Percentiles rank a stretch among this genome's conserved stretches.
phyloP scores from a whole-genome alignment of 2,797 vertebrate genomes.

The Discoglossus pictus region DNA sequence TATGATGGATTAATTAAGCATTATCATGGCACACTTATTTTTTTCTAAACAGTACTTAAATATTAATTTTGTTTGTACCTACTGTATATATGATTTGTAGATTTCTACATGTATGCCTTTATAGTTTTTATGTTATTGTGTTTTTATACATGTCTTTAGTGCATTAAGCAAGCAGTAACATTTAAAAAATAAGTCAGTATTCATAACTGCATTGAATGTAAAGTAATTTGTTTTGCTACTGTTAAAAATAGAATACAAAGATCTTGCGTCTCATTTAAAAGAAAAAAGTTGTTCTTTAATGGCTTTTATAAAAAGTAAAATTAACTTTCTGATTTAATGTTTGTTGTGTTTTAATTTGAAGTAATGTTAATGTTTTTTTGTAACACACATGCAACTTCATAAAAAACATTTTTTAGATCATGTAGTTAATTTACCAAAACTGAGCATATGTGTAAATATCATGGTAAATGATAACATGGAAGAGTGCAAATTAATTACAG shows the following conservation, averaged over 20 bases:
- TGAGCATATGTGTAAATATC: background rate
- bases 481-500: background rate
- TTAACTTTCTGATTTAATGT: background rate
- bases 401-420: background rate
- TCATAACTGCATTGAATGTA: conserved; percentile 20
- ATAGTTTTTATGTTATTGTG: background rate
- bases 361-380: too few species aligned
- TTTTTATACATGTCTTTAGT: background rate
- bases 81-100: conserved; percentile 16
- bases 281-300: background rate
- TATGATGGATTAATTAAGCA: background rate
- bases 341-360: background rate
- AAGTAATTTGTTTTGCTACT: conserved; percentile 14
- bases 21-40: background rate
- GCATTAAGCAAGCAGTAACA: background rate
- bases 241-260: background rate
- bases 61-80: conserved; percentile 15
- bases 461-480: background rate
- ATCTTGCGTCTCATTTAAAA: background rate
- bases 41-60: background rate
- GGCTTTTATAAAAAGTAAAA: conserved; percentile 16
- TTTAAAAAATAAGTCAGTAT: conserved; percentile 7
- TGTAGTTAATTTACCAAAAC: background rate
- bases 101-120: conserved; percentile 1
- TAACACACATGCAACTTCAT: too few species aligned